Percentiles rank a stretch among this genome's conserved stretches.
Evolutionary conservation across 2,888 invertebrate species (phyloP).

Genomic region (Malthinus flaveolus): DNA sequence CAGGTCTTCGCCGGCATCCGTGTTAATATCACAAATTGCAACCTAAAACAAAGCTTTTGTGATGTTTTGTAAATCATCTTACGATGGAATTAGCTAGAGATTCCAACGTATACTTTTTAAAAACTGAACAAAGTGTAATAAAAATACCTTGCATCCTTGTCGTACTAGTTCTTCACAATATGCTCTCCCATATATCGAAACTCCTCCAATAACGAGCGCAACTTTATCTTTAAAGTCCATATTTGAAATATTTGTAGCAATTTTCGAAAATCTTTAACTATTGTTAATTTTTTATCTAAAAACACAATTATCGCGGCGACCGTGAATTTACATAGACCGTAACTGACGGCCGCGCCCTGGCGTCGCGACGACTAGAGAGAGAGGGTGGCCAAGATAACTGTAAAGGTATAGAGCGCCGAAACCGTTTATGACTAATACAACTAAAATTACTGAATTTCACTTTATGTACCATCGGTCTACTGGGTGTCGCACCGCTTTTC

Average conservation of each 20-base stretch:
- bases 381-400: conserved; percentile 19
- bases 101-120: too few species aligned
- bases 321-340: conserved; percentile 10
- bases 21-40: conserved; percentile 74
- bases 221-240: conserved; percentile 79
- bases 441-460: background rate
- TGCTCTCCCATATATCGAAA: conserved; percentile 73
- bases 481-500: too few species aligned
- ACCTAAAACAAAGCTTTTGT: conserved; percentile 57
- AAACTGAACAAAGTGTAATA: background rate
- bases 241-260: background rate
- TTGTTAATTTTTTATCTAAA: conserved; percentile 11
- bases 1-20: conserved; percentile 70
- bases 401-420: background rate
- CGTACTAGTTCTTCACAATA: conserved; percentile 72
- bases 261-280: background rate
- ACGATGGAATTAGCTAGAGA: too few species aligned
- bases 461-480: too few species aligned
- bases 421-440: background rate
- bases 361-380: conserved; percentile 36
- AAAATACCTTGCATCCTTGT: conserved; percentile 71
- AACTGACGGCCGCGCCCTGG: conserved; percentile 37
- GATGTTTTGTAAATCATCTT: background rate
- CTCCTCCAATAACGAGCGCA: conserved; percentile 73
- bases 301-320: conserved; percentile 4